Conservation (phyloP, 1,140 invertebrate species). For the Lordiphosa mommai region DNA sequence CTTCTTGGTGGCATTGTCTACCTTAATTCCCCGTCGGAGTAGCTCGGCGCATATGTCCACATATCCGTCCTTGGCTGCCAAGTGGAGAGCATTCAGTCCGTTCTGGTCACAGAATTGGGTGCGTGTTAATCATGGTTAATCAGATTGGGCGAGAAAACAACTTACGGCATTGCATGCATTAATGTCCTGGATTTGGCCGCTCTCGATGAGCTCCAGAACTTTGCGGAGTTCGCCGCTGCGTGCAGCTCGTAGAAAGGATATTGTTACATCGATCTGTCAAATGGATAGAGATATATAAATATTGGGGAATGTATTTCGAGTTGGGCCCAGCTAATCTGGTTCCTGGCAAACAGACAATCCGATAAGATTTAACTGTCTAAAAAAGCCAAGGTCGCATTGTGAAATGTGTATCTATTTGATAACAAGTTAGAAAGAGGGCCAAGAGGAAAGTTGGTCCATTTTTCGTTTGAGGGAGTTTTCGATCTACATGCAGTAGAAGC, state of each 20-base stretch:
- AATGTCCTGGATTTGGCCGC: conserved; percentile 92
- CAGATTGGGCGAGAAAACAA: neutral
- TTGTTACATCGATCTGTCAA: conserved; percentile 88
- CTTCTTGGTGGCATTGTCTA: conserved; percentile 99
- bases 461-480: too few species aligned
- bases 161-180: conserved; percentile 98
- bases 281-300: neutral
- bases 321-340: too few species aligned
- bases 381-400: too few species aligned
- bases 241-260: conserved; percentile 94
- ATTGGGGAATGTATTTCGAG: neutral
- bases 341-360: too few species aligned
- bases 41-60: conserved; percentile 96
- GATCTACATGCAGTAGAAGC: too few species aligned
- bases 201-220: conserved; percentile 95
- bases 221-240: conserved; percentile 97
- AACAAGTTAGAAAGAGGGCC: too few species aligned
- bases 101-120: conserved; percentile 84
- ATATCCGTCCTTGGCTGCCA: conserved; percentile 99
- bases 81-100: conserved; percentile 97
- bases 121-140: neutral
- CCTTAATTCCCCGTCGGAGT: conserved; percentile 92
- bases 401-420: too few species aligned
- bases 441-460: too few species aligned
- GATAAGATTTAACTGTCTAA: too few species aligned